Evolutionary conservation across 2,113 vertebrate species (phyloP).

Genomic region (Notothenia rossii): DNA sequence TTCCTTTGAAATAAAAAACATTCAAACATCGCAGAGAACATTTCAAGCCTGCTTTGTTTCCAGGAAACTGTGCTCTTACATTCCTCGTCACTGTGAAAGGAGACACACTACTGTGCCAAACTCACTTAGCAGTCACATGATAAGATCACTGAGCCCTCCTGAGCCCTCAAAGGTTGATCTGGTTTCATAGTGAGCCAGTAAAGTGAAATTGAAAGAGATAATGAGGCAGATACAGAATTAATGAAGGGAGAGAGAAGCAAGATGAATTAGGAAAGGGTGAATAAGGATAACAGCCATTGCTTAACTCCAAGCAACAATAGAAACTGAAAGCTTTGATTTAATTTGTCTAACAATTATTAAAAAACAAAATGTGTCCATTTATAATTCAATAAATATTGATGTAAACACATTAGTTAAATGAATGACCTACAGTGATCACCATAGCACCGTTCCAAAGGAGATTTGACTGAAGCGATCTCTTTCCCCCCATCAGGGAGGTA

Average conservation of each 20-base stretch:
- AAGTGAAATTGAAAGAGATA: background rate
- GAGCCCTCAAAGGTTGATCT: conserved; percentile 12
- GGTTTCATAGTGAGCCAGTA: conserved; percentile 8
- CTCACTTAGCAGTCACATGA: conserved; percentile 25
- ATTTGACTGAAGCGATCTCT: no score
- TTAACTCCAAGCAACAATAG: no score
- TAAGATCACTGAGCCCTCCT: conserved; percentile 28
- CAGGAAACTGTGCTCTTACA: background rate
- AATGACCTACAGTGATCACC: no score
- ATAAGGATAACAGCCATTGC: background rate
- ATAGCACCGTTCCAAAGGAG: no score
- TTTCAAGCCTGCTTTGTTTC: background rate
- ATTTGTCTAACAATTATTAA: no score
- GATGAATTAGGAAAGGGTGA: background rate
- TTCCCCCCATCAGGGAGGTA: no score
- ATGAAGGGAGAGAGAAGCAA: background rate
- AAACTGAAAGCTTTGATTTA: no score
- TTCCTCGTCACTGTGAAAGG: background rate
- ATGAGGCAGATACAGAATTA: background rate
- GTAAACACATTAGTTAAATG: no score
- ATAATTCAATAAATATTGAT: no score
- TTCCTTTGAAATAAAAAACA: background rate
- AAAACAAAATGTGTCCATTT: no score
- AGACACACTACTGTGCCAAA: background rate
- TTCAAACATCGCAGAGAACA: background rate